These are phyloP conservation scores for Athalia cordata DNA, from an alignment of 2,888 invertebrate species.

Conservation along the genomic window DNA sequence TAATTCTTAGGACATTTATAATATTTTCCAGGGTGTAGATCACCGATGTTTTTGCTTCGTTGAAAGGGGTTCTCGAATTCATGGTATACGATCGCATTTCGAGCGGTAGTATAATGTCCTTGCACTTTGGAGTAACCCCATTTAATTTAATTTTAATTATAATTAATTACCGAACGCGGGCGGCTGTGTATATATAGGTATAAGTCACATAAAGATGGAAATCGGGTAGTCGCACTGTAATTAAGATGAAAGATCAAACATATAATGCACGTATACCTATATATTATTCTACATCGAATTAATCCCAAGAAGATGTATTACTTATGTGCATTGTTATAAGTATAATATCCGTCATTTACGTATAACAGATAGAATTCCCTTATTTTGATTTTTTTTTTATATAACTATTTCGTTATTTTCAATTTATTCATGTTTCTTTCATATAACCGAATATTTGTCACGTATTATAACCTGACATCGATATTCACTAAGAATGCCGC, in stretches of 20 bases:
- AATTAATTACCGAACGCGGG: slow-evolving; percentile 25
- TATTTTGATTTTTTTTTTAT: too few relatives aligned
- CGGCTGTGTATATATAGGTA: neutral
- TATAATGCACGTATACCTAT: neutral
- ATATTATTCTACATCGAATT: neutral
- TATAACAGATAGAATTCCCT: too few relatives aligned
- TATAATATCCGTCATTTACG: too few relatives aligned
- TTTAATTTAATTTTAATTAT: slow-evolving; percentile 44
- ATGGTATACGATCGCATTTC: slow-evolving; percentile 16
- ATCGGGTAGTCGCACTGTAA: too few relatives aligned
- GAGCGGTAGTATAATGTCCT: neutral
- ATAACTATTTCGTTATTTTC: too few relatives aligned
- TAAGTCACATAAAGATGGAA: too few relatives aligned
- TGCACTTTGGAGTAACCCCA: slow-evolving; percentile 6
- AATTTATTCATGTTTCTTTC: too few relatives aligned
- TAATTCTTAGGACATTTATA: slow-evolving; percentile 60
- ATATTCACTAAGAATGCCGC: neutral
- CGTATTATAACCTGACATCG: too few relatives aligned
- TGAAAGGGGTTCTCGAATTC: slow-evolving; percentile 62
- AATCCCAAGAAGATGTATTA: too few relatives aligned
- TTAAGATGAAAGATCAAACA: slow-evolving; percentile 13
- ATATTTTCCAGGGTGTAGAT: slow-evolving; percentile 65
- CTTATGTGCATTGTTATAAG: too few relatives aligned
- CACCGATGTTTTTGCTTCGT: slow-evolving; percentile 70
- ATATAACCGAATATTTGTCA: too few relatives aligned